These are phyloP conservation scores for Rhorus exstirpatorius DNA, from an alignment of 2,888 invertebrate species.

Conservation along the genomic window DNA sequence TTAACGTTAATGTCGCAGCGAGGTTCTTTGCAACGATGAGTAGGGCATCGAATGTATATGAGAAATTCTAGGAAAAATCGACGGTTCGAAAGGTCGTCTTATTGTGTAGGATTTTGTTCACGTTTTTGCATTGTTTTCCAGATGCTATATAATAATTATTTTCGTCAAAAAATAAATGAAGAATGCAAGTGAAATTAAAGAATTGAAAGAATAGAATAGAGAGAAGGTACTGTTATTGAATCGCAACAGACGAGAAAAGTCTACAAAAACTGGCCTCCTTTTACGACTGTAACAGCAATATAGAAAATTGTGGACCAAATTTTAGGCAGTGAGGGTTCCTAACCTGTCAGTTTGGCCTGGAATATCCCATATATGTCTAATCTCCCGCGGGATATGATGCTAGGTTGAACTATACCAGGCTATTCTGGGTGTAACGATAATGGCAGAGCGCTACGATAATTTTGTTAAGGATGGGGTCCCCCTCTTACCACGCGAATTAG, in stretches of 20 bases:
- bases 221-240: too few species aligned
- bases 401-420: conserved; percentile 66
- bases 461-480: conserved; percentile 66
- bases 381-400: conserved; percentile 18
- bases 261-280: background rate
- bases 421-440: conserved; percentile 76
- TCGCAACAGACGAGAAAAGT: too few species aligned
- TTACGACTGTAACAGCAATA: background rate
- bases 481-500: conserved; percentile 61
- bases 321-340: too few species aligned
- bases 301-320: background rate
- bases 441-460: conserved; percentile 78
- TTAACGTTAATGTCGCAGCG: conserved; percentile 73
- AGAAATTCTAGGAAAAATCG: background rate
- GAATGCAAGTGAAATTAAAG: too few species aligned
- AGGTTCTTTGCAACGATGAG: conserved; percentile 37
- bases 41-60: background rate
- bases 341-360: background rate
- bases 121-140: background rate
- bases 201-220: too few species aligned
- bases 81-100: too few species aligned
- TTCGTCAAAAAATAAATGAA: too few species aligned
- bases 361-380: background rate
- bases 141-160: background rate
- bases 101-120: too few species aligned